Percentiles rank a stretch among this genome's conserved stretches.
These are phyloP conservation scores for Chaetodon trifascialis DNA, from an alignment of 2,113 vertebrate species.

Conservation along the genomic window DNA sequence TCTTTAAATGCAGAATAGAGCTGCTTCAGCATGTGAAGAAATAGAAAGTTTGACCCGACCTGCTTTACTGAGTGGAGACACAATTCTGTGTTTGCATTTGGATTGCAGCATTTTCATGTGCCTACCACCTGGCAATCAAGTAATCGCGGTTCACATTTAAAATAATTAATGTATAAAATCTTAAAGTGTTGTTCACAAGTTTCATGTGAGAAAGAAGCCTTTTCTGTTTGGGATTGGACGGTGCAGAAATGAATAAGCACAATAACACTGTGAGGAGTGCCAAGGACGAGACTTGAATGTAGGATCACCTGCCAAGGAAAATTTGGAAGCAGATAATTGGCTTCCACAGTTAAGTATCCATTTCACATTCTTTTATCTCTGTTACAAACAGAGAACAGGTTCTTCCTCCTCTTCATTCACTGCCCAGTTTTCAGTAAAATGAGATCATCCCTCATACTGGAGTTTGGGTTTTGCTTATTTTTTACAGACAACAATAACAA, in stretches of 20 bases:
- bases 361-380: conserved; percentile 32
- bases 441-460: conserved; percentile 14
- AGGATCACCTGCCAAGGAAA: conserved; percentile 33
- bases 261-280: conserved; percentile 15
- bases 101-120: not conserved
- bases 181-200: not conserved
- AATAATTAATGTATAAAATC: conserved; percentile 4
- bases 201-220: not conserved
- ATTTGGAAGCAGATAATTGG: conserved; percentile 43
- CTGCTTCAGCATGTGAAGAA: not conserved
- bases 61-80: not conserved
- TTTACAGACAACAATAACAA: not conserved
- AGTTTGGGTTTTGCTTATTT: not conserved
- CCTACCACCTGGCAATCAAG: not conserved
- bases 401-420: conserved; percentile 8
- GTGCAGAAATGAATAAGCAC: conserved; percentile 26
- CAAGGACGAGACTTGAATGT: conserved; percentile 28
- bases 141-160: conserved; percentile 3
- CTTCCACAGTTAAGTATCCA: conserved; percentile 20
- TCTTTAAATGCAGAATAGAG: no score
- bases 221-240: conserved; percentile 1
- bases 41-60: not conserved
- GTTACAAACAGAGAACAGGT: conserved; percentile 25
- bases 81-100: not conserved
- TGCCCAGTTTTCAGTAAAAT: conserved; percentile 8